Evolutionary conservation across 2,888 invertebrate genomes (phyloP).

Genomic region (Scotopteryx bipunctaria): DNA sequence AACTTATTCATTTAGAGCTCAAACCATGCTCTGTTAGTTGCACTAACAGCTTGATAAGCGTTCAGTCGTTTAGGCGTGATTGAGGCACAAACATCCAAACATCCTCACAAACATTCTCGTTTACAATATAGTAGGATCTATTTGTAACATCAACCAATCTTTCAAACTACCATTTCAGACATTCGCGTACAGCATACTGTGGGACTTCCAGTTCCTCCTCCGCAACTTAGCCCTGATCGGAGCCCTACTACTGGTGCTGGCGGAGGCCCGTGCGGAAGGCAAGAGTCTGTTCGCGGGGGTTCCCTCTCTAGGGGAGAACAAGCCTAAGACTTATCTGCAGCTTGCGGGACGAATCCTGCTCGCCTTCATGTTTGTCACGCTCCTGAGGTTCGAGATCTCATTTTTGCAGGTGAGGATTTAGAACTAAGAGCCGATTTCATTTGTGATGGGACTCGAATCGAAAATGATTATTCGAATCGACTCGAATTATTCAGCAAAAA

Average conservation of each 20-base stretch:
- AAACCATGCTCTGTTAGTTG: too few species aligned
- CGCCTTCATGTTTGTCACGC: slow-evolving; percentile 99
- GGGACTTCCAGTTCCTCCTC: slow-evolving; percentile 98
- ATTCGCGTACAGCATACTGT: slow-evolving; percentile 97
- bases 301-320: slow-evolving; percentile 95
- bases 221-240: slow-evolving; percentile 98
- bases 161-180: slow-evolving; percentile 84
- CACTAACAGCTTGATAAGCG: too few species aligned
- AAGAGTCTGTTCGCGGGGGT: slow-evolving; percentile 98
- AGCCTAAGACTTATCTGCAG: slow-evolving; percentile 98
- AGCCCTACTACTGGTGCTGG: slow-evolving; percentile 96
- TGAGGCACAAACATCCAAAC: too few species aligned
- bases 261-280: slow-evolving; percentile 97
- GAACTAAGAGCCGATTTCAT: too few species aligned
- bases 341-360: slow-evolving; percentile 97
- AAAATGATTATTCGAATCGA: too few species aligned
- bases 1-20: too few species aligned
- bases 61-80: too few species aligned
- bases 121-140: too few species aligned
- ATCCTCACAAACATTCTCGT: too few species aligned
- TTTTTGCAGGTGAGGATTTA: slow-evolving; percentile 88
- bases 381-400: slow-evolving; percentile 96
- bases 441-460: too few species aligned
- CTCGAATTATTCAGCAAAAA: too few species aligned
- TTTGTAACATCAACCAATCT: too few species aligned